phyloP scores from a whole-genome alignment of 2,888 invertebrate genomes.

The Spilosoma lubricipeda region DNA sequence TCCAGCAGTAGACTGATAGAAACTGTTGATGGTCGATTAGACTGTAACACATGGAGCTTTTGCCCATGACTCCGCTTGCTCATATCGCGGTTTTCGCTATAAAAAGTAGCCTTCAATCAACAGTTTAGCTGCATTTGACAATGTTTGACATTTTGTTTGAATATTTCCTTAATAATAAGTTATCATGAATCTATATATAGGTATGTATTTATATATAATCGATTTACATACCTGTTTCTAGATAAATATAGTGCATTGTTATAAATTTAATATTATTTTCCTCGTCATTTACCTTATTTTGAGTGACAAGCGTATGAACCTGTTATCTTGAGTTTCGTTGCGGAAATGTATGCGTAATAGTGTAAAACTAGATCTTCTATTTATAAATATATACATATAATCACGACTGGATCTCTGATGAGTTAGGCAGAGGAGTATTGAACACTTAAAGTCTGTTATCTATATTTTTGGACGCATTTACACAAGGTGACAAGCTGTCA shows the following conservation, averaged over 20 bases:
- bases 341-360: conserved; percentile 4
- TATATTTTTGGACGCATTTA: no score
- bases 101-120: no score
- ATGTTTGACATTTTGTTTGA: no score
- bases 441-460: not conserved
- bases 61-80: no score
- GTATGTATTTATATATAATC: not conserved
- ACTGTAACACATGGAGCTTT: no score
- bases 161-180: no score
- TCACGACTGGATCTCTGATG: not conserved
- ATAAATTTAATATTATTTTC: not conserved
- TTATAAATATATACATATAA: not conserved
- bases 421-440: not conserved
- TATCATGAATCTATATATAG: not conserved
- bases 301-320: not conserved
- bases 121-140: no score
- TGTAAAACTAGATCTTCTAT: conserved; percentile 2
- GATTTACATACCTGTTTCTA: not conserved
- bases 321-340: conserved; percentile 4
- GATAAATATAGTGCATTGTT: not conserved
- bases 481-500: no score
- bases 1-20: no score
- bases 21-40: no score
- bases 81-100: no score
- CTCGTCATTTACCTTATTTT: conserved; percentile 7